A percentile compares a stretch with the other conserved stretches of the same genome.
Evolutionary conservation across 1,140 invertebrate species (phyloP).

Genomic region (Apis laboriosa): DNA sequence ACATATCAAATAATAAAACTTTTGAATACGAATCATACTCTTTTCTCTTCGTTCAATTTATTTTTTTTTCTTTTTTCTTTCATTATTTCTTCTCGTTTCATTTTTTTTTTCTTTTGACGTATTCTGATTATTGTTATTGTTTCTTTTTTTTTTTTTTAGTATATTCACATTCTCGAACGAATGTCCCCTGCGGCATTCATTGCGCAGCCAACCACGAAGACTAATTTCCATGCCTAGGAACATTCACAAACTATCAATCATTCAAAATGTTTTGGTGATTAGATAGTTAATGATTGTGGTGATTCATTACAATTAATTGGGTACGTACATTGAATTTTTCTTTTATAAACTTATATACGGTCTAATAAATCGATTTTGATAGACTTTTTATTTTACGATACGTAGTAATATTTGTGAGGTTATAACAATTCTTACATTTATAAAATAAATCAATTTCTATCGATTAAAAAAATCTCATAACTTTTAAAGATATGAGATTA

Average conservation of each 20-base stretch:
- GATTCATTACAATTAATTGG: conserved; percentile 1
- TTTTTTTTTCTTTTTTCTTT: background rate
- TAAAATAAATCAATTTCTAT: too few relatives aligned
- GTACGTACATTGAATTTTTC: conserved; percentile 8
- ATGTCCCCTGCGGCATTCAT: conserved; percentile 25
- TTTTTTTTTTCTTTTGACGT: background rate
- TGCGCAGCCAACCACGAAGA: background rate
- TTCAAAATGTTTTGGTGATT: conserved; percentile 34
- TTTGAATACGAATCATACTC: background rate
- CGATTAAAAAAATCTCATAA: background rate
- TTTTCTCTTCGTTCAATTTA: background rate
- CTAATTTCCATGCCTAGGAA: conserved; percentile 33
- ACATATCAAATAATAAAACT: background rate
- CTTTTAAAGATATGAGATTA: background rate
- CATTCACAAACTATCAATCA: background rate
- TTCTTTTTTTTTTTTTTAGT: background rate
- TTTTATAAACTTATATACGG: background rate
- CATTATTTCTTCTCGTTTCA: background rate
- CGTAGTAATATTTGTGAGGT: too few relatives aligned
- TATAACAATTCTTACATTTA: too few relatives aligned
- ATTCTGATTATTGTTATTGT: background rate
- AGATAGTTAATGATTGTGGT: background rate
- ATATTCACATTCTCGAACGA: background rate
- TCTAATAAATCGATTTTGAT: too few relatives aligned
- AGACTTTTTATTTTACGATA: background rate